Base-by-base conservation (phyloP, 2,797 vertebrate genomes). In the Oryzias dopingdopingensis region DNA sequence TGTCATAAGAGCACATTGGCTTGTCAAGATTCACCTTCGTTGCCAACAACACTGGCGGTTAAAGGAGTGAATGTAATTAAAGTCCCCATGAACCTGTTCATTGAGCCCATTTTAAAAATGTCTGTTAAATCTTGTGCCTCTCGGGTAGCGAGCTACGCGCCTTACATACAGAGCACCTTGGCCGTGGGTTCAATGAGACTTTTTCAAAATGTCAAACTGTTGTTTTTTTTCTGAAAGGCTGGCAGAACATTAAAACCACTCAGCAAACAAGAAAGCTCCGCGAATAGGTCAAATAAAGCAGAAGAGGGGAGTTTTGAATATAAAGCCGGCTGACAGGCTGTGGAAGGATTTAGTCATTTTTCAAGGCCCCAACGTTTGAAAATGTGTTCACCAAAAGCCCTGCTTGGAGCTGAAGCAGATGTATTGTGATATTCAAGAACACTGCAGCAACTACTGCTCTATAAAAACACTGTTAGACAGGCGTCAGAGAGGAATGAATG, bases 21-120 rank as follows among this genome's bases (percentile, higher is more conserved):
- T 81, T 79, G 84, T 85, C 80, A 84, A 81, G 84, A 86, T 90
- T 82, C 80, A 78, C 84, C 84, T 76, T 77, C 77, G 72, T 74
- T 71, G 79, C 71, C 80, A 76, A 77, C 83, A 79, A 80, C 61
- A 72, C 77, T 78, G 73, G 72, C 32, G 55, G 76, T 84, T 82
- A 83, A 84, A 85, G 32, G 83, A 85, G 79, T 66, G 77, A 81
- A 86, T 79, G 84, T 90, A 89, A 91, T 92, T 92, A 89, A 89
- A 90, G 84, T 88, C 81, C 83, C 86, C 49, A 42, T 76, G 79
- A 81, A 86, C 82, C 80, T 70, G 52, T 86, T 81, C 83, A 88
- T 83, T 88, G 89, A 89, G 86, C 85, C 86, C 77, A 82, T 87
- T 37, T 87, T 87, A 80, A 89, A 82, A 76, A 84, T 77, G 84